Evolutionary conservation across 2,888 invertebrate genomes (phyloP), one percentile per base, ranked within the genome.

Genomic region (Miltochrista miniata): DNA sequence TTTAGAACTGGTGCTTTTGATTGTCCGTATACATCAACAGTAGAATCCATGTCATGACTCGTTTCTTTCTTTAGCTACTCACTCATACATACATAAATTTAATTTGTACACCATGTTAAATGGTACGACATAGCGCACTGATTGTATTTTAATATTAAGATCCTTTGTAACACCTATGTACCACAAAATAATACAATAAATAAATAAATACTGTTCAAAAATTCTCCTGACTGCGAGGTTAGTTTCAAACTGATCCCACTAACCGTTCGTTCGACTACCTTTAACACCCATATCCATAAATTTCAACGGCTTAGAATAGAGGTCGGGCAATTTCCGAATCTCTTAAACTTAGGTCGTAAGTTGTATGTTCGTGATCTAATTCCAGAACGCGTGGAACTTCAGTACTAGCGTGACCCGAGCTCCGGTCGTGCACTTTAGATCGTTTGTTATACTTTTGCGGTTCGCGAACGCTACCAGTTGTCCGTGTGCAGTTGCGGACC

Each of bases 401-500:
- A 13, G 44, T 39, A 67, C 57, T 56, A 63, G 51, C 61, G 59
- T 65, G 68, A 61, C 68, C 61, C 45, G 55, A 49, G 54, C 53
- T 53, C 50, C 56, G 61, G 59, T 65, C 68, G 68, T 68, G 68
- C 56, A 56, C 64, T 59, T 40, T 43, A 40, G 59, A 53, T 62
- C 59, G 66, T 71, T 85, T 79, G 80, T 83, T 79, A 74, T 74
- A 82, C 83, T 82, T 85, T 79, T 78, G 76, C 77, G 71, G 77
- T 74, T 77, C 72, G 72, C 81, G 74, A 83, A 81, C 78, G 81
- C 82, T 83, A 84, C 85, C 75, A 80, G 79, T 81, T 76, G 79
- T 79, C 72, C 76, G 75, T 76, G 74, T 75, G 72, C 79, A 79
- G 81, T 81, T 82, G 77, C 63, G 72, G 75, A 72, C 77, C 75